Base-by-base conservation (phyloP, 1,140 invertebrate species). In the Zophobas atratus region DNA sequence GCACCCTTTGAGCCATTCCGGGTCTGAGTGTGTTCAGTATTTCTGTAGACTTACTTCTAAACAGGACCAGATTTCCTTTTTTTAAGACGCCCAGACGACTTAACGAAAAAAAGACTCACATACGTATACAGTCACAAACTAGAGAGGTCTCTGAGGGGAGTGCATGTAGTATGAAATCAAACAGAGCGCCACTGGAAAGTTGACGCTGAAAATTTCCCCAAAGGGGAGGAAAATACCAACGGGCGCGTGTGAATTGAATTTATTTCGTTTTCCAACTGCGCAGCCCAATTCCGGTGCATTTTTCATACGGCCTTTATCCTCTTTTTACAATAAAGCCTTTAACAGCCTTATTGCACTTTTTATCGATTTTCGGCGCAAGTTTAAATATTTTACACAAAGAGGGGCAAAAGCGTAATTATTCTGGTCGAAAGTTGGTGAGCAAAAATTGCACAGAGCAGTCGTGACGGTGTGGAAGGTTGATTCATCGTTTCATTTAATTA, bases 401-500 rank as follows among this genome's bases (percentile, higher is more conserved):
- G 38, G 32, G 57, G 2, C 36, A 63, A 39, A 38, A 34, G 5
- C 20, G 1, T 36, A 39, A 63, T 63, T 63, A 39, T 63, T 39
- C 57, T 36, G 57, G 35, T 51, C 20, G 20, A 51, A 63, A 63
- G 57, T 63, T 63, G 34, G 57, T 2, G 49, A 51, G 49, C 49
- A 20, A 20, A 51, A 51, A 5, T 51, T 51, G 49, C 49, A 51
- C 49, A 20, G 20, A 67, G 46, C 53, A 36, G 70, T 72, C 70
- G 53, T 72, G 70, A 51, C 46, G 35, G 57, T 34, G 34, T 20
- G 20, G 20, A 20, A 20, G 70, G 70, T 72, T 72, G 70, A 72
- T 72, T 72, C 70, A 72, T 72, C 70, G 43, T 51, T 72, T 72
- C 46, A 53, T 72, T 72, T 72, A 72, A 72, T 72, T 72, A 72